phyloP scores from a whole-genome alignment of 2,113 vertebrate species.

The Fulmarus glacialis region DNA sequence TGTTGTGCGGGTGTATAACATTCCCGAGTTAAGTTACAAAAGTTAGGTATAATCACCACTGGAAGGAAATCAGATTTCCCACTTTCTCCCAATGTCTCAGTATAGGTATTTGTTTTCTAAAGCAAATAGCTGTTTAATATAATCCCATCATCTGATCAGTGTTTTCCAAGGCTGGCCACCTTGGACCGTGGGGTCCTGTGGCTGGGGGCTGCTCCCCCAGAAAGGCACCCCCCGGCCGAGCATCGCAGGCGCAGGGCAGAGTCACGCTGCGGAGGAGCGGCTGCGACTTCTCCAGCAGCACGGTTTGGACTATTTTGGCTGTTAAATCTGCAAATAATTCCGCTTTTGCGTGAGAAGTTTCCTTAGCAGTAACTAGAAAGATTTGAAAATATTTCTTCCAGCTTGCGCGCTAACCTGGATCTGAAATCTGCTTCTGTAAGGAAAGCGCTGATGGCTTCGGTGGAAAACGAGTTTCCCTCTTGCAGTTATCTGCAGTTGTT shows the following conservation, averaged over 20 bases:
- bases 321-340: neutral
- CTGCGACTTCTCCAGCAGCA: neutral
- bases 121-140: neutral
- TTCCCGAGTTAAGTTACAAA: neutral
- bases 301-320: neutral
- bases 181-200: neutral
- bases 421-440: neutral
- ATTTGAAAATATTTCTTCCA: neutral
- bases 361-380: neutral
- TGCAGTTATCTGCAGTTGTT: neutral
- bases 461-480: neutral
- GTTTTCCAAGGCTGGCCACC: neutral
- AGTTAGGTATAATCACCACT: neutral
- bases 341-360: neutral
- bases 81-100: neutral
- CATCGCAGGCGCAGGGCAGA: neutral
- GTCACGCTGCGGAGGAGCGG: accelerated
- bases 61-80: neutral
- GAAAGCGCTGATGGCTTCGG: neutral
- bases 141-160: neutral
- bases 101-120: neutral
- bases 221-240: neutral
- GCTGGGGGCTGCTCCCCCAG: neutral
- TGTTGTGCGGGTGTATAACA: neutral
- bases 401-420: accelerated